phyloP scores from a whole-genome alignment of 2,797 vertebrate genomes.

The Pelobates cultripes region DNA sequence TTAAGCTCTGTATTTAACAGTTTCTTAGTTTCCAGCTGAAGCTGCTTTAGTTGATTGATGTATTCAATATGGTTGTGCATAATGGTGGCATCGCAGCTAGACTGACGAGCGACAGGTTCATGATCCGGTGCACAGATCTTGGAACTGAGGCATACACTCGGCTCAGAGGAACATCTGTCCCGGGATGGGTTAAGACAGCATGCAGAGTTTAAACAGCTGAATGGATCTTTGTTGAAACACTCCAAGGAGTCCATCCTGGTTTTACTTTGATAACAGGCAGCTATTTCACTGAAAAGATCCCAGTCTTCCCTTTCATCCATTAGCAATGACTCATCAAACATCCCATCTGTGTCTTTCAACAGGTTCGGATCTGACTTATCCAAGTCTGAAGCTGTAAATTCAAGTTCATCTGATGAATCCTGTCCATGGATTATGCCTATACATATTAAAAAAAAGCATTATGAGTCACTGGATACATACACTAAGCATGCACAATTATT shows the following conservation, averaged over 20 bases:
- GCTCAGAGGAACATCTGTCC: constrained; percentile 72
- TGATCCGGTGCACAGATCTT: constrained; percentile 59
- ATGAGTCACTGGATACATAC: neutral
- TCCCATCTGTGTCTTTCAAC: constrained; percentile 59
- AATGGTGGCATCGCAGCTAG: constrained; percentile 73
- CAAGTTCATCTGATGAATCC: constrained; percentile 75
- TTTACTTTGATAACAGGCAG: constrained; percentile 67
- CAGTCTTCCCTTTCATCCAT: constrained; percentile 63
- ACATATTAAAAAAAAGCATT: constrained; percentile 35
- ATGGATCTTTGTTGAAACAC: constrained; percentile 65
- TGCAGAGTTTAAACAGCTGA: constrained; percentile 59
- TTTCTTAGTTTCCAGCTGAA: constrained; percentile 67
- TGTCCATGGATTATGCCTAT: constrained; percentile 57
- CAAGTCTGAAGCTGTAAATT: constrained; percentile 64
- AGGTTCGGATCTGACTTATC: constrained; percentile 57
- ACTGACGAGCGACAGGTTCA: constrained; percentile 70
- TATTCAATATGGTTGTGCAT: constrained; percentile 60
- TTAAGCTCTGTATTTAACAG: constrained; percentile 62
- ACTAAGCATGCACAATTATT: neutral
- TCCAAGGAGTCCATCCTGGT: constrained; percentile 54
- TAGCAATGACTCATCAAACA: constrained; percentile 58
- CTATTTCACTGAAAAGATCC: constrained; percentile 70
- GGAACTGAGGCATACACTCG: constrained; percentile 71
- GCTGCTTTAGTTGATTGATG: constrained; percentile 65
- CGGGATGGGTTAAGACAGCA: constrained; percentile 61